These are phyloP conservation scores for Corticium candelabrum DNA, from an alignment of 37 sponge, comb jelly and placozoan species.

Conservation along the genomic window DNA sequence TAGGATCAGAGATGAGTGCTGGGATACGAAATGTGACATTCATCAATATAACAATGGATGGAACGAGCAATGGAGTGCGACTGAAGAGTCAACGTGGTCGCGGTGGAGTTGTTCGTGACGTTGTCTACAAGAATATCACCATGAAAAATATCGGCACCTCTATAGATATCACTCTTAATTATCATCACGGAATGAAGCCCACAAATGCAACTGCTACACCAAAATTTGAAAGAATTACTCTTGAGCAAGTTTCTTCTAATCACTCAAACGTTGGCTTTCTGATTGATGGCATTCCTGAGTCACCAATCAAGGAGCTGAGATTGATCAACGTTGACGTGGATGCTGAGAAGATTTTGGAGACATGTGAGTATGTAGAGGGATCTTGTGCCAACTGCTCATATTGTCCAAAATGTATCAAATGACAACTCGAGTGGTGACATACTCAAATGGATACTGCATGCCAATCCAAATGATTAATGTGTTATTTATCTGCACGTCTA, in stretches of 20 bases:
- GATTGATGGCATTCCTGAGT: not conserved
- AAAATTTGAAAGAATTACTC: not conserved
- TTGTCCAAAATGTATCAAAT: not conserved
- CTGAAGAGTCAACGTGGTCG: conserved; percentile 9
- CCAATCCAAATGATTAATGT: no score
- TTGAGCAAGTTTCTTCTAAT: not conserved
- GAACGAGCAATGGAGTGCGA: not conserved
- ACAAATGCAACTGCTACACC: conserved; percentile 11
- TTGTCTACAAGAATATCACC: not conserved
- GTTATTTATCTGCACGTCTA: no score
- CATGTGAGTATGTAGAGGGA: conserved; percentile 6
- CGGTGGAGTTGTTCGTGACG: not conserved
- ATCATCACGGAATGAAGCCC: not conserved
- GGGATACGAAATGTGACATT: conserved; percentile 2
- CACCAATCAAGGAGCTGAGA: not conserved
- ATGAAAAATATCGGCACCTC: not conserved
- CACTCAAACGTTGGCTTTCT: not conserved
- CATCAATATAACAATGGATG: not conserved
- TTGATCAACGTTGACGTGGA: not conserved
- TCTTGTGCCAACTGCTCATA: not conserved
- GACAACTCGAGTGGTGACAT: no score
- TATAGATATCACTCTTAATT: not conserved
- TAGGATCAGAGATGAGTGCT: conserved; percentile 8
- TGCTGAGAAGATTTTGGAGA: not conserved
- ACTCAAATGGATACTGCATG: no score